Evolutionary conservation across 2,888 invertebrate genomes (phyloP), one percentile per base, ranked within the genome.

Genomic region (Gasteruption jaculator): DNA sequence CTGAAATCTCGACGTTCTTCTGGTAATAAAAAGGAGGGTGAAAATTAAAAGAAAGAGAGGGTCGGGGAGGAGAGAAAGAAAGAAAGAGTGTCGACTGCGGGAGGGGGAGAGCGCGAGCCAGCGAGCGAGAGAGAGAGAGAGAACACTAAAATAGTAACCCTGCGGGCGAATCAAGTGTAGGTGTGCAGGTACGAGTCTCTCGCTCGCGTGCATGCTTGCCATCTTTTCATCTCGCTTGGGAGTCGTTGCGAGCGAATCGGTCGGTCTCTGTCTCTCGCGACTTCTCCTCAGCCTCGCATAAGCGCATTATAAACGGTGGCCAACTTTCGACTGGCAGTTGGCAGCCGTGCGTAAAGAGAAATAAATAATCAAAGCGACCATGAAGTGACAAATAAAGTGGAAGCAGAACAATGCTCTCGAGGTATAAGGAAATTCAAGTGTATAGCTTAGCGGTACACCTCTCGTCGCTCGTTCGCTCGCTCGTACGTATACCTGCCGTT

Each of bases 311-410:
- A 54, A 55, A 55, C 55, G 48, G 50, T 53, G 54, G 51, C 54
- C 51, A 48, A 59, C 56, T 61, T 55, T 57, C 56, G 52, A 54
- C 53, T 52, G 52, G 55, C 61, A 57, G 67, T 67, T 67, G 67
- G 67, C 58, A 66, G 56, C 60, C 60, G 58, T 65, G 63, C 57
- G 60, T 63, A 68, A 68, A 68, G n/a, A 68, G 68, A 68, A 68
- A 68, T 68, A 68, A 68, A 68, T 68, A 68, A 67, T 67, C 66
- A 66, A 65, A 65, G 65, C 65, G 67, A 68, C 66, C 68, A 68
- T 66, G 65, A 68, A 68, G 68, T 68, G 68, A 68, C 66, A 68
- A 68, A 68, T 68, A 68, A 66, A 68, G 63, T 64, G 63, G 56
- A 56, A 56, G n/a, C n/a, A n/a, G 60, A 62, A 65, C 65, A 65